Evolutionary conservation across 35 echinoderm and acorn worm species (phyloP).

Genomic region (Apostichopus californicus): DNA sequence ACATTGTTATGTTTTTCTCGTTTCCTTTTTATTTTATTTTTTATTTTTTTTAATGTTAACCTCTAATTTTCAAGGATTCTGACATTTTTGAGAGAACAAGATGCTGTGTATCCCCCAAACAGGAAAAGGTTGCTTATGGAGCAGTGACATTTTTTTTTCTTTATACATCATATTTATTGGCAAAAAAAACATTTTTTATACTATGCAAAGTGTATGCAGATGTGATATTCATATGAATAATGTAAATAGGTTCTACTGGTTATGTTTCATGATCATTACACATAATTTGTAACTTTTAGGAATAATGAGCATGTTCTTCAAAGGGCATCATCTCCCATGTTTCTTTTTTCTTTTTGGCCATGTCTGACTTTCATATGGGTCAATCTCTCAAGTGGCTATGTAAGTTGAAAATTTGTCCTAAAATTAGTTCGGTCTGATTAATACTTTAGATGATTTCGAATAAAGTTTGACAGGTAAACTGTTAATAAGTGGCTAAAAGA

Average conservation of each 20-base stretch:
- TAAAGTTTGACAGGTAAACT: too few relatives aligned
- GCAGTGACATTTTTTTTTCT: not conserved
- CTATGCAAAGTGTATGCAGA: slow-evolving; percentile 52
- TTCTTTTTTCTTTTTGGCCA: not conserved
- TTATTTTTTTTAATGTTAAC: not conserved
- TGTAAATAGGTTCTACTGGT: slow-evolving; percentile 32
- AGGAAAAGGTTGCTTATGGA: not conserved
- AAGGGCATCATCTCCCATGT: not conserved
- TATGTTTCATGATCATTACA: not conserved
- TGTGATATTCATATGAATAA: slow-evolving; percentile 44
- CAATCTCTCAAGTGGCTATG: not conserved
- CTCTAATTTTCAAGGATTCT: not conserved
- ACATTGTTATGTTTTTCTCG: not conserved
- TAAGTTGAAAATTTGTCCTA: too few relatives aligned
- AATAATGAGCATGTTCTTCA: not conserved
- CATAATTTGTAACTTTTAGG: too few relatives aligned
- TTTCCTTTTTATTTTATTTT: not conserved
- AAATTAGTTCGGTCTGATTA: too few relatives aligned
- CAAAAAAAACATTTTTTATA: slow-evolving; percentile 17
- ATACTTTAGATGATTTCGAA: too few relatives aligned
- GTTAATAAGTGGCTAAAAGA: too few relatives aligned
- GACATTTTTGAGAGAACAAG: not conserved
- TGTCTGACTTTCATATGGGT: not conserved
- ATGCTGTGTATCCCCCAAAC: too few relatives aligned
- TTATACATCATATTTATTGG: slow-evolving; percentile 40